A percentile compares a stretch with the other conserved stretches of the same genome.
These are phyloP conservation scores for Lepetodrilus schrolli DNA, from an alignment of 2,888 invertebrate species.

Conservation along the genomic window DNA sequence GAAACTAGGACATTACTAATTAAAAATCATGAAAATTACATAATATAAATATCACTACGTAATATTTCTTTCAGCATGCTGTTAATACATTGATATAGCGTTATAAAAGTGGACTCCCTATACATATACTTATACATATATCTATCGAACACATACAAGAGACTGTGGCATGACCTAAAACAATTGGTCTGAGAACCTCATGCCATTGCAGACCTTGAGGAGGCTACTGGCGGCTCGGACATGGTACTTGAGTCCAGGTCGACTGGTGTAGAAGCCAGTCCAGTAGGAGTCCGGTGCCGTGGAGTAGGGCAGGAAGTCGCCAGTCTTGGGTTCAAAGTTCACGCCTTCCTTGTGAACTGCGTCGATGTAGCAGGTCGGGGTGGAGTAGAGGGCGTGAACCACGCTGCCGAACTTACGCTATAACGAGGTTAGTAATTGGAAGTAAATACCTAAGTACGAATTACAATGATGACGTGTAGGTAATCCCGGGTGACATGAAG, in stretches of 20 bases:
- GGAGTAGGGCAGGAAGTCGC: slow-evolving; percentile 1
- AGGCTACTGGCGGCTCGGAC: slow-evolving; percentile 74
- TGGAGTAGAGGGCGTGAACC: slow-evolving; percentile 82
- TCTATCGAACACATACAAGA: too few species aligned
- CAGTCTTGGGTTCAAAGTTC: neutral
- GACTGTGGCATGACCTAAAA: too few species aligned
- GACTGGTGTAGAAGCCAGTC: slow-evolving; percentile 85
- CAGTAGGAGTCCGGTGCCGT: slow-evolving; percentile 83
- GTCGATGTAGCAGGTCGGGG: slow-evolving; percentile 78
- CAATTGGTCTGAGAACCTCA: neutral
- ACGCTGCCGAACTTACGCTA: slow-evolving; percentile 69
- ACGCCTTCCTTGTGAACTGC: slow-evolving; percentile 79
- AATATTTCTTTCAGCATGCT: too few species aligned
- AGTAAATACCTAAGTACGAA: too few species aligned
- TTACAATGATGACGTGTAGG: too few species aligned
- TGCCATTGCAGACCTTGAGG: slow-evolving; percentile 72
- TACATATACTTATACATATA: too few species aligned
- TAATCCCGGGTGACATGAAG: too few species aligned
- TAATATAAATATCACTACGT: too few species aligned
- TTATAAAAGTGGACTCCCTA: too few species aligned
- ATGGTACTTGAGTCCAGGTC: slow-evolving; percentile 76
- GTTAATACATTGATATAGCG: too few species aligned
- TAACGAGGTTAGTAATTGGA: neutral
- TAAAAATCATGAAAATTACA: too few species aligned
- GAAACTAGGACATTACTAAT: too few species aligned